phyloP scores from a whole-genome alignment of 2,797 vertebrate species.

The Denticeps clupeoides region DNA sequence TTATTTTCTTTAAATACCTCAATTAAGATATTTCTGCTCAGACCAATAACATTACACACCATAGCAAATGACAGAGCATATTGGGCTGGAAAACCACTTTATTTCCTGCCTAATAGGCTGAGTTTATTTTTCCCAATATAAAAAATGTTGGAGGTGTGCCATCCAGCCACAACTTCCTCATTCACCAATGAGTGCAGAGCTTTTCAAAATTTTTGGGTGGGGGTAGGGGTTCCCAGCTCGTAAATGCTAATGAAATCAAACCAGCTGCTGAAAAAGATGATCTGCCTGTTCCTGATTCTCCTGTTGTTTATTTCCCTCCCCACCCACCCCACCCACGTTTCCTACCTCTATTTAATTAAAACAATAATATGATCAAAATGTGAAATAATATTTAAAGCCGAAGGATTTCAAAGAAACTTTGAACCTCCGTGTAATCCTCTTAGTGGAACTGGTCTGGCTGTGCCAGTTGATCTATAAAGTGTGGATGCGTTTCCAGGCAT shows the following conservation, averaged over 20 bases:
- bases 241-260: constrained; percentile 38
- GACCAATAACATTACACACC: no score
- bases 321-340: background rate
- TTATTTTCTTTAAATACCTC: no score
- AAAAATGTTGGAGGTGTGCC: no score
- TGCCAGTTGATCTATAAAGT: constrained; percentile 39
- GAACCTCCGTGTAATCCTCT: constrained; percentile 66
- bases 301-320: constrained; percentile 34
- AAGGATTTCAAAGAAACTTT: constrained; percentile 70
- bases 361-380: constrained; percentile 51
- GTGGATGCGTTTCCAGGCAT: constrained; percentile 38
- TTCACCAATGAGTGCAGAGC: no score
- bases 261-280: constrained; percentile 35
- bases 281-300: constrained; percentile 33
- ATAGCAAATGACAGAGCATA: no score
- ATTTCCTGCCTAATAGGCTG: no score
- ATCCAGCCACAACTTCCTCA: no score
- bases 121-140: no score
- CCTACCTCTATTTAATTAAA: constrained; percentile 54
- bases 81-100: no score
- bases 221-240: background rate
- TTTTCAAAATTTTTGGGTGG: no score
- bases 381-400: constrained; percentile 59
- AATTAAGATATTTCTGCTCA: no score
- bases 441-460: constrained; percentile 42